Base-by-base conservation (phyloP, 1,140 invertebrate genomes). In the Aphelinus certus region DNA sequence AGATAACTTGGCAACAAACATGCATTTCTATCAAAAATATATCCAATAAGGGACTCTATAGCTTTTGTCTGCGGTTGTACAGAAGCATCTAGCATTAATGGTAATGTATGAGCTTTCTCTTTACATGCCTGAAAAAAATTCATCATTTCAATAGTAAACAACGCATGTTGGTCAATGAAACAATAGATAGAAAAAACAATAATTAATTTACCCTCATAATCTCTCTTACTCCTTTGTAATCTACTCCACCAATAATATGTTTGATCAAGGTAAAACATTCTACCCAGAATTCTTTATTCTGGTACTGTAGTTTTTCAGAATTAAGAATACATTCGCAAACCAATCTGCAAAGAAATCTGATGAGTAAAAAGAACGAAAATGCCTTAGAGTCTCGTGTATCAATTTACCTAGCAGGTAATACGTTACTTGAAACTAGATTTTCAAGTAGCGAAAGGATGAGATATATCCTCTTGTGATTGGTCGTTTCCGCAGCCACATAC, bases 141-240 rank as follows among this genome's bases (percentile, higher is more conserved):
- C 7, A 66, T 60, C 51, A 53, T n/a, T 2, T 46, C 7, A 51
- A 51, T 49, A 51, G 3, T 64, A 48, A 26, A 64, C 6, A 56
- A 10, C 7, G 0, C 6, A 49, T 53, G 51, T 53, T 53, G 9
- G 51, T 53, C 4, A 53, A 53, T 53, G 51, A 53, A 62, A 62
- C 26, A 55, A 51, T 55, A 58, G 58, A 55, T 7, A 53, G 26
- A 55, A 1, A 55, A 72, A 65, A 42, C 67, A 43, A 43, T 66
- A 51, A 62, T 26, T 42, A 47, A 94, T 6, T 7, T 58, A 76
- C 94, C 89, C 96, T 96, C 94, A 97, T 95, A 60, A 97, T 95
- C 89, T 96, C 95, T 79, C 95, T 87, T 1, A 97, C 95, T 62
- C 95, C 96, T 89, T 98, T 99, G 83, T 99, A 99, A 86, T 98